Evolutionary conservation across 2,797 vertebrate species (phyloP).

Genomic region (Rhinoraja longicauda): DNA sequence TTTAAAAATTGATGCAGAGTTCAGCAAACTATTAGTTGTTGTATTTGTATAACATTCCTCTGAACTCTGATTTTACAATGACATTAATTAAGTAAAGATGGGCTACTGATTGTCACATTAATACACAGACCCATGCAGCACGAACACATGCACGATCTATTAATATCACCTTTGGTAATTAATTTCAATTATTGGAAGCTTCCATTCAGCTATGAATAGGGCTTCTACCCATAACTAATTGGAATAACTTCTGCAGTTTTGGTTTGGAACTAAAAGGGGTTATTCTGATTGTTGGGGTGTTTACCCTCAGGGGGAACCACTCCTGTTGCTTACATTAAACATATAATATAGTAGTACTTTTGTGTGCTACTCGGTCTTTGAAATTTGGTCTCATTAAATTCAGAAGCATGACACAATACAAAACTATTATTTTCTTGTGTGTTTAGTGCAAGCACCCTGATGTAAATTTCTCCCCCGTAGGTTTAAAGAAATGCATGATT

Average conservation of each 20-base stretch:
- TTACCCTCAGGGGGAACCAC: background rate
- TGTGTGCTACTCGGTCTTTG: background rate
- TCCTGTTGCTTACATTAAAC: background rate
- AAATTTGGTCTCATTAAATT: background rate
- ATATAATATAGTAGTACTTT: background rate
- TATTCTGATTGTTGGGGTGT: background rate
- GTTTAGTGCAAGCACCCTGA: background rate
- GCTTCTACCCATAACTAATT: background rate
- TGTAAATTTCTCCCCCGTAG: background rate
- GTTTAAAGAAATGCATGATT: background rate
- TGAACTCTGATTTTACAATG: background rate
- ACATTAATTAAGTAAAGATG: background rate
- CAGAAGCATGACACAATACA: background rate
- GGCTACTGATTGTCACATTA: background rate
- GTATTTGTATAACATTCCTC: background rate
- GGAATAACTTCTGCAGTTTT: background rate
- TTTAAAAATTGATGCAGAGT: background rate
- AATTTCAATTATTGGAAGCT: background rate
- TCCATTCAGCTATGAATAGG: background rate
- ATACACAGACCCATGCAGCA: background rate
- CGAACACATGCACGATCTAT: background rate
- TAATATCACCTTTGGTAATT: background rate
- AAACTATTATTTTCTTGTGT: background rate
- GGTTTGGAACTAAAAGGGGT: background rate
- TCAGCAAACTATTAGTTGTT: background rate